Conservation (phyloP, 2,797 vertebrate species). For the Hipposideros larvatus region DNA sequence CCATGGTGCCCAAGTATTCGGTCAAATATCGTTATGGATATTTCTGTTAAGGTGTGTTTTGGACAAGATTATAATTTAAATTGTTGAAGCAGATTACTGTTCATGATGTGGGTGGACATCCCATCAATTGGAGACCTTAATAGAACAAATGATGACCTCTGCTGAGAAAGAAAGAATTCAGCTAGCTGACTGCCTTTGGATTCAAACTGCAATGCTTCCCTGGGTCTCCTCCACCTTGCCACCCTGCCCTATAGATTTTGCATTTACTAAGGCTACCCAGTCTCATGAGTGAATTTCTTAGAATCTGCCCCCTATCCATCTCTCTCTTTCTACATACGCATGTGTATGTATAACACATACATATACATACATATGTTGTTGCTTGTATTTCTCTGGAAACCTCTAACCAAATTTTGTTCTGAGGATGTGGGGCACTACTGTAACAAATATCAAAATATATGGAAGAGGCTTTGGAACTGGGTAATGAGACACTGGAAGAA, state of each 20-base stretch:
- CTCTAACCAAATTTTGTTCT: background rate
- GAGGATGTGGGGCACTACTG: background rate
- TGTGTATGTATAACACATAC: background rate
- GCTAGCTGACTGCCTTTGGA: background rate
- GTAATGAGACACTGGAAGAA: background rate
- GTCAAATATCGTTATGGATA: background rate
- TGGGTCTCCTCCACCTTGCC: background rate
- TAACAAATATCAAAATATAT: background rate
- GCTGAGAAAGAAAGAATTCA: background rate
- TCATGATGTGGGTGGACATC: background rate
- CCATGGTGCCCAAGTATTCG: background rate
- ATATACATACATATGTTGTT: background rate
- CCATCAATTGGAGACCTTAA: background rate
- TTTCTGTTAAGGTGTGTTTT: background rate
- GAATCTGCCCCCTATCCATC: too few relatives aligned
- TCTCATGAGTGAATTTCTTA: background rate
- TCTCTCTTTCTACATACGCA: too few relatives aligned
- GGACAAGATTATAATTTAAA: background rate
- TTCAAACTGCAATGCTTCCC: background rate
- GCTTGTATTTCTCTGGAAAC: background rate
- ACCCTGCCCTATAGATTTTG: background rate
- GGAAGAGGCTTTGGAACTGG: background rate
- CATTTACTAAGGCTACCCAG: background rate
- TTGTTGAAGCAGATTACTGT: background rate
- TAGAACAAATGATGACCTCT: background rate